Evolutionary conservation across 2,797 vertebrate species (phyloP).

Genomic region (Zalophus californianus): DNA sequence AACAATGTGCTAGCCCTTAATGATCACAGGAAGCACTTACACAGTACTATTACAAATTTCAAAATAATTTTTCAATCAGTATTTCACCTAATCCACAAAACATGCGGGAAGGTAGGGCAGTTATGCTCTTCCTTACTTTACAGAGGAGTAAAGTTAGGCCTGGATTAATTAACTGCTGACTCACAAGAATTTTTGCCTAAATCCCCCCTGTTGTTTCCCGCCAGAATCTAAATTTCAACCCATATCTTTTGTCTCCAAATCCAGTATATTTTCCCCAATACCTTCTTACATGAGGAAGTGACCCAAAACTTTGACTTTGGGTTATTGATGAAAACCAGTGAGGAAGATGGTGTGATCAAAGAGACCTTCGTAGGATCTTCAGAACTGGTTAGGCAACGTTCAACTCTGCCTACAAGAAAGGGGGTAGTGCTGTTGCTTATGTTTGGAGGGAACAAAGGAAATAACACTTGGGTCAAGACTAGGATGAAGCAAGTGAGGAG

Average conservation of each 20-base stretch:
- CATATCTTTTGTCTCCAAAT: conserved; percentile 3
- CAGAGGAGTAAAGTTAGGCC: not conserved
- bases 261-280: not conserved
- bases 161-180: not conserved
- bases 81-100: not conserved
- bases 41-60: not conserved
- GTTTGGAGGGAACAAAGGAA: not conserved
- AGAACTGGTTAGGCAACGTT: not conserved
- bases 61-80: not conserved
- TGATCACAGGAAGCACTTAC: not conserved
- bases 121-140: not conserved
- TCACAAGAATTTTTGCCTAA: not conserved
- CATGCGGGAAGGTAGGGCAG: not conserved
- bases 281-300: not conserved
- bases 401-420: not conserved
- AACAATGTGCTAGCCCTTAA: not conserved
- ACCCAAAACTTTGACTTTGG: not conserved
- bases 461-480: not conserved
- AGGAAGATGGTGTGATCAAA: not conserved
- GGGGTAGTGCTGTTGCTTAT: not conserved
- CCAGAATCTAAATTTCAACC: not conserved
- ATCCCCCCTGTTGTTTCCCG: not conserved
- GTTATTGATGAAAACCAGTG: not conserved
- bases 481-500: not conserved
- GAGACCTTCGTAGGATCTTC: not conserved